These are phyloP conservation scores for Lycodopsis pacificus DNA, from an alignment of 2,797 vertebrate genomes.

Conservation along the genomic window DNA sequence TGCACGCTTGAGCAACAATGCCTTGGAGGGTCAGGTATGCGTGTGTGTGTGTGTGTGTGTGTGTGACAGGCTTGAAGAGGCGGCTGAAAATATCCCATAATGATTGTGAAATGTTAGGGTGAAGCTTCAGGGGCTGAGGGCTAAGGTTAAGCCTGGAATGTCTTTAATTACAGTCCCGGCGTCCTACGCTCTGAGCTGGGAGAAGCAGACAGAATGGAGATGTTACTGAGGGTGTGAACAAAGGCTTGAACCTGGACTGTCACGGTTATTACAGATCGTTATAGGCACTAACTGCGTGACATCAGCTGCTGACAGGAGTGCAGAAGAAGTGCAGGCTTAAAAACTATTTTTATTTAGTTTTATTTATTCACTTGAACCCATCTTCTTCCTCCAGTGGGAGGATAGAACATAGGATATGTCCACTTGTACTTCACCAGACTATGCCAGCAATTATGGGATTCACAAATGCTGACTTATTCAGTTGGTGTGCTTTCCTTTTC, in stretches of 20 bases:
- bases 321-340: conserved; percentile 17
- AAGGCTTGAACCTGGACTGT: conserved; percentile 47
- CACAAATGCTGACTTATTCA: conserved; percentile 33
- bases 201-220: conserved; percentile 54
- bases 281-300: conserved; percentile 12
- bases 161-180: conserved; percentile 79
- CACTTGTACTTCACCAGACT: conserved; percentile 5
- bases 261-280: conserved; percentile 42
- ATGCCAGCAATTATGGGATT: conserved; percentile 49
- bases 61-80: conserved; percentile 61
- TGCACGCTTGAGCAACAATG: conserved; percentile 41
- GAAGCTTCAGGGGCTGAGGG: conserved; percentile 65
- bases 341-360: conserved; percentile 4
- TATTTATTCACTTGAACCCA: conserved; percentile 26
- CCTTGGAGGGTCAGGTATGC: conserved; percentile 32
- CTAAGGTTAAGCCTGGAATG: conserved; percentile 84
- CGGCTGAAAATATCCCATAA: conserved; percentile 73
- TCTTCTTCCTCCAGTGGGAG: background rate
- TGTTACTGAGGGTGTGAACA: conserved; percentile 60
- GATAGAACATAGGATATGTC: background rate
- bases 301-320: conserved; percentile 31
- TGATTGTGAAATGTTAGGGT: conserved; percentile 73
- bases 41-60: conserved; percentile 36
- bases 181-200: conserved; percentile 45
- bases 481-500: conserved; percentile 6